A percentile compares a stretch with the other conserved stretches of the same genome.
Evolutionary conservation across 2,888 invertebrate genomes (phyloP).

Genomic region (Platypus cylindrus): DNA sequence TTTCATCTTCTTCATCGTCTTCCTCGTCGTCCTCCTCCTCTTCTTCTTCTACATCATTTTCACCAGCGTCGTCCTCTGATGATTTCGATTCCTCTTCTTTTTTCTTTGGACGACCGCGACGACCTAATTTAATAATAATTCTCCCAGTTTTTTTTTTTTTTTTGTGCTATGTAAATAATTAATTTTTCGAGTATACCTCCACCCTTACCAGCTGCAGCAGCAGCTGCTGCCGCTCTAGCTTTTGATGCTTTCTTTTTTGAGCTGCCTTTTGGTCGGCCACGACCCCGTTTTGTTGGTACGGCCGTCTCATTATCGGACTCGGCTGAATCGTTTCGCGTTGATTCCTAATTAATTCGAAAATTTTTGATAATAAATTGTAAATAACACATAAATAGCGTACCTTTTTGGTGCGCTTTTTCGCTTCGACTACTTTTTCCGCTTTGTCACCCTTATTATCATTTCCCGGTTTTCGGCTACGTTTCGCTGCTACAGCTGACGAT

Average conservation of each 20-base stretch:
- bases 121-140: slow-evolving; percentile 17
- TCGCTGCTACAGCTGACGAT: slow-evolving; percentile 31
- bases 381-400: slow-evolving; percentile 14
- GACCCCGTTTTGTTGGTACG: slow-evolving; percentile 39
- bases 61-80: slow-evolving; percentile 34
- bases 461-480: slow-evolving; percentile 34
- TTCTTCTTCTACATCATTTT: slow-evolving; percentile 30
- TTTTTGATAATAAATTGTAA: slow-evolving; percentile 1
- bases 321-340: slow-evolving; percentile 14
- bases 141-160: too few relatives aligned
- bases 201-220: slow-evolving; percentile 7
- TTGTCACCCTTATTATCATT: slow-evolving; percentile 22
- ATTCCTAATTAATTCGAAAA: too few relatives aligned
- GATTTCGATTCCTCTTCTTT: slow-evolving; percentile 34
- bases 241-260: slow-evolving; percentile 36
- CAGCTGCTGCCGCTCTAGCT: slow-evolving; percentile 32
- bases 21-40: slow-evolving; percentile 30
- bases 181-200: too few relatives aligned
- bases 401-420: slow-evolving; percentile 24
- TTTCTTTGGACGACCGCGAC: slow-evolving; percentile 38
- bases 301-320: slow-evolving; percentile 19
- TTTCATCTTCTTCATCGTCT: too few relatives aligned
- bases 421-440: slow-evolving; percentile 20
- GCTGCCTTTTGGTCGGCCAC: slow-evolving; percentile 43
- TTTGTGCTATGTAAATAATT: too few relatives aligned